phyloP scores from a whole-genome alignment of 2,113 vertebrate genomes.

The Zosterops pallidus region DNA sequence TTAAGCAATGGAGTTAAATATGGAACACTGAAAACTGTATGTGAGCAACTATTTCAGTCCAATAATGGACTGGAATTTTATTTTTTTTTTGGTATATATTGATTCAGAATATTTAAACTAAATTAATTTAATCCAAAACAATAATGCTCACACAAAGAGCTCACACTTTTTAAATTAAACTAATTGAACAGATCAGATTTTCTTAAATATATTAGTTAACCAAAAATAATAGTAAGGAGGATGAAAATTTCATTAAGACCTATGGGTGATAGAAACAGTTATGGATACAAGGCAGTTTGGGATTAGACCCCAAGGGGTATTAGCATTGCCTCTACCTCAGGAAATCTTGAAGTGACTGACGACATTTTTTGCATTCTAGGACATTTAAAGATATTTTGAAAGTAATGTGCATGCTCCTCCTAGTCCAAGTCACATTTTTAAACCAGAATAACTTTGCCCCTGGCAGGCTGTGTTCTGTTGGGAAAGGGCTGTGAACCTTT shows the following conservation, averaged over 20 bases:
- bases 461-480: neutral
- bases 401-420: rapidly evolving
- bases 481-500: neutral
- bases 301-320: neutral
- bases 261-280: neutral
- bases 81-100: neutral
- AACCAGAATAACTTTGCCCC: neutral
- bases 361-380: neutral
- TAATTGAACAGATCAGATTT: neutral
- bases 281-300: neutral
- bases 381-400: neutral
- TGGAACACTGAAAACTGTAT: neutral
- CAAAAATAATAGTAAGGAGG: neutral
- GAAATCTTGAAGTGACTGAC: neutral
- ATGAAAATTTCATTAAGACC: neutral
- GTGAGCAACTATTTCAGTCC: neutral
- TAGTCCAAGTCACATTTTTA: neutral
- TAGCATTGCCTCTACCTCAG: neutral
- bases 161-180: neutral
- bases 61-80: neutral
- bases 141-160: neutral
- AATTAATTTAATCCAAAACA: neutral
- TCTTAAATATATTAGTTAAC: neutral
- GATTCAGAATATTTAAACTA: neutral
- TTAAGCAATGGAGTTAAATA: neutral